Evolutionary conservation across 2,888 invertebrate genomes (phyloP), one percentile per base, ranked within the genome.

Genomic region (Seladonia tumulorum): DNA sequence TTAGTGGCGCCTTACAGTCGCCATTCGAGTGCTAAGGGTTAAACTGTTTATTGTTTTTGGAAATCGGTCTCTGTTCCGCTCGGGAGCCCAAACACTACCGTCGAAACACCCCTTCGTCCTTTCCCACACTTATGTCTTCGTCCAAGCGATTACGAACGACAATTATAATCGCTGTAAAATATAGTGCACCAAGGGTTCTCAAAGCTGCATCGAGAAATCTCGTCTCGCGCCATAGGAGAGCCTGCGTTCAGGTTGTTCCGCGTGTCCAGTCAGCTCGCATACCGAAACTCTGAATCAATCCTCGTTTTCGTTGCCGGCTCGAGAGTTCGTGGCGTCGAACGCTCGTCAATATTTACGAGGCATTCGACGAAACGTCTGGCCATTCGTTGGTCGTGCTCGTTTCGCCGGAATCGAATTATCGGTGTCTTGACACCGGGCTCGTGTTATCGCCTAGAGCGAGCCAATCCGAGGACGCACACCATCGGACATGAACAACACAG

Each of bases 281-380:
- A 93, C 92, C 92, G 89, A 87, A 88, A 87, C 89, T 89, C 87
- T 90, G 91, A 90, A 88, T 92, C 91, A 85, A 91, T 57, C 87
- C 77, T 86, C 79, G 71, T 70, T 74, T 75, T 83, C 72, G 71
- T 79, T 74, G 68, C 68, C 57, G 42, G 49, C 81, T 49, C 74
- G 47, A 72, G 25, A 53, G 53, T 18, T 18, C 66, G 47, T 70
- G 76, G 70, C 70, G 63, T 78, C 70, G 79, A 63, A 85, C 63
- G 63, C 82, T 79, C 63, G 73, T 53, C 25, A 68, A 63, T 25
- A 53, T 79, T 82, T 77, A 73, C 76, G 45, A 53, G 73, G 76
- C 79, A 82, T 87, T 82, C 75, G 76, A 76, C 81, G 76, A 45
- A 63, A 29, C 53, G 68, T 25, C 45, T 18, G 29, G 8, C 22